Base-by-base conservation (phyloP, 2,113 vertebrate species). In the Saimiri boliviensis region DNA sequence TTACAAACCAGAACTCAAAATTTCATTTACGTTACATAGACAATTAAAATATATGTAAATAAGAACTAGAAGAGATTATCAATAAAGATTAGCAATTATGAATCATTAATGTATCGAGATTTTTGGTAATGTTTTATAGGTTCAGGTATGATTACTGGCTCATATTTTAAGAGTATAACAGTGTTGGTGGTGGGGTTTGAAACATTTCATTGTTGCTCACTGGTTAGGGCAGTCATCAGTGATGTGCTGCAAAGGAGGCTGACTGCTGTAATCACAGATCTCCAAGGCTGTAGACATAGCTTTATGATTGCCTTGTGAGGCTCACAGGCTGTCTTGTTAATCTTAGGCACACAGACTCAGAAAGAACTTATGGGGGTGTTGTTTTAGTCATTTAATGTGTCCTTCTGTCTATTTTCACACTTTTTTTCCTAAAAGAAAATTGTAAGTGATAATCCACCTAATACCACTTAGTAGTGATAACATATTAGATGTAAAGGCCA, bases 391-490 rank as follows among this genome's bases (percentile, higher is more conserved):
- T 56, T 42, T 56, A 87, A 17, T 56, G 23, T 84, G 73, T 92
- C 8, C 19, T 74, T 45, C 27, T 49, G 37, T 92, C 54, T 93
- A 21, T 95, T 83, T 92, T 54, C 63, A 92, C 11, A 85, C 30
- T 70, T 77, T 49, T 5, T 5, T 92, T 87, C 70, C 13, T 93
- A 42, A 93, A 88, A 97, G 58, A 76, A 85, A 93, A 93, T 23
- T 89, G 0, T 82, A 81, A 93, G 27, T 79, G 42, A 89, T 83
- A 79, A 92, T 35, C 40, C 74, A 89, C 27, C 25, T 84, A 95
- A 70, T 68, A 60, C 56, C 68, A 79, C 40, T 95, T 47, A 80
- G 27, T 68, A 80, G 30, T n/a, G 80, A 89, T 52, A 81, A 49
- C 32, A 32, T 13, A 82, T 84, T 88, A 81, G 23, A 76, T 45